Percentiles rank a stretch among this genome's conserved stretches.
Conservation (phyloP, 2,888 invertebrate species). For the Steinernema hermaphroditum region DNA sequence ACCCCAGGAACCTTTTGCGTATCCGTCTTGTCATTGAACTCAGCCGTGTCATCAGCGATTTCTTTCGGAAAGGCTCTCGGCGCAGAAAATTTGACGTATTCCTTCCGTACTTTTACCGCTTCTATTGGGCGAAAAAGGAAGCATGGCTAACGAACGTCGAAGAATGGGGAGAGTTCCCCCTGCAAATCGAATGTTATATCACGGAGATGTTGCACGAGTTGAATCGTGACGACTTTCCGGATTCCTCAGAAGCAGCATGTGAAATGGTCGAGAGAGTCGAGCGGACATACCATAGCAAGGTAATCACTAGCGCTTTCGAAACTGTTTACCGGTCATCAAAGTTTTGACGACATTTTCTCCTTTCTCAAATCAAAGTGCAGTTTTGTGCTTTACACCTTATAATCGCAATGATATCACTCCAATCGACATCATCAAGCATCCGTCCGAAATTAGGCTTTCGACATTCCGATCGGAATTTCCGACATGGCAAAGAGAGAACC, state of each 20-base stretch:
- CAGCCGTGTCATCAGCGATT: slow-evolving; percentile 53
- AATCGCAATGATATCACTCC: too few species aligned
- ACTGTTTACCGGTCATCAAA: too few species aligned
- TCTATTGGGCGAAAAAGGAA: slow-evolving; percentile 13
- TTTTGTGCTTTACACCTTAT: too few species aligned
- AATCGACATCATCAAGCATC: not conserved
- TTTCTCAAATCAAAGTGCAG: too few species aligned
- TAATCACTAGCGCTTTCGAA: too few species aligned
- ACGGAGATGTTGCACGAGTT: not conserved
- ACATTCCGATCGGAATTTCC: not conserved
- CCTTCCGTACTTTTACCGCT: slow-evolving; percentile 7
- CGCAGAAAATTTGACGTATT: slow-evolving; percentile 1
- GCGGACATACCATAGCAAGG: not conserved
- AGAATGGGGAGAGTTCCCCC: slow-evolving; percentile 7
- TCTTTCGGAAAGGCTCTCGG: slow-evolving; percentile 46
- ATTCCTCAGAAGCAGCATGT: not conserved
- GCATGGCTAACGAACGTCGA: not conserved
- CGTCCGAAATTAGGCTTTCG: not conserved
- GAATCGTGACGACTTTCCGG: slow-evolving; percentile 6
- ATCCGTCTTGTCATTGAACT: slow-evolving; percentile 53
- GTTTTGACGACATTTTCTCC: too few species aligned
- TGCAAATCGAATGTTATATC: not conserved
- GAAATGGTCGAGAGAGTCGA: not conserved
- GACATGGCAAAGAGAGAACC: not conserved
- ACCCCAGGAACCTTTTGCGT: slow-evolving; percentile 41